Conservation (phyloP, 1,140 invertebrate species). For the Mycetomoellerius zeteki region DNA sequence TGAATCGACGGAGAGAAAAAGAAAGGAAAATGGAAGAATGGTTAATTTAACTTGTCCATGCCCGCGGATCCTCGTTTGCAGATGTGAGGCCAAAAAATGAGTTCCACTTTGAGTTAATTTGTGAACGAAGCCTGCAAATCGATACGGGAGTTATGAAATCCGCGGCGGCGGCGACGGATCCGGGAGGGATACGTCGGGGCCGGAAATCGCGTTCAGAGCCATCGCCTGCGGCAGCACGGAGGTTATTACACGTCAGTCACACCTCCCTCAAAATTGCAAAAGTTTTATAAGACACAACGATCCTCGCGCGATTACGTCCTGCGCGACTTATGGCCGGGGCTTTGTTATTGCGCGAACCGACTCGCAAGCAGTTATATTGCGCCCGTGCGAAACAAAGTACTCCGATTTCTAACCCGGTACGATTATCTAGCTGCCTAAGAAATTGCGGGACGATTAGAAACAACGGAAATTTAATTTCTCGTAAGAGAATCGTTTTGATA, state of each 20-base stretch:
- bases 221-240: constrained; percentile 57
- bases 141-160: constrained; percentile 61
- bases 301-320: constrained; percentile 71
- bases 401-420: constrained; percentile 45
- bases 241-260: constrained; percentile 81
- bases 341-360: constrained; percentile 67
- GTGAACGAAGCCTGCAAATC: constrained; percentile 64
- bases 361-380: constrained; percentile 50
- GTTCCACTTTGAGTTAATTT: constrained; percentile 68
- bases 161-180: constrained; percentile 32
- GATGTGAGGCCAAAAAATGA: constrained; percentile 16
- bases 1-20: not conserved
- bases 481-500: not conserved
- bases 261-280: constrained; percentile 79
- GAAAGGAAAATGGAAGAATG: constrained; percentile 2
- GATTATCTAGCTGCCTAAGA: constrained; percentile 21
- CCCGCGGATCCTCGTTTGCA: constrained; percentile 22
- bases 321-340: constrained; percentile 68
- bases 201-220: constrained; percentile 58
- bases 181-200: not conserved
- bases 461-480: constrained; percentile 8
- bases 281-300: constrained; percentile 78
- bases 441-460: constrained; percentile 24
- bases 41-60: constrained; percentile 72
- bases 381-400: constrained; percentile 64